Conservation (phyloP, 2,113 vertebrate species). For the Corythornis madagascariensis region DNA sequence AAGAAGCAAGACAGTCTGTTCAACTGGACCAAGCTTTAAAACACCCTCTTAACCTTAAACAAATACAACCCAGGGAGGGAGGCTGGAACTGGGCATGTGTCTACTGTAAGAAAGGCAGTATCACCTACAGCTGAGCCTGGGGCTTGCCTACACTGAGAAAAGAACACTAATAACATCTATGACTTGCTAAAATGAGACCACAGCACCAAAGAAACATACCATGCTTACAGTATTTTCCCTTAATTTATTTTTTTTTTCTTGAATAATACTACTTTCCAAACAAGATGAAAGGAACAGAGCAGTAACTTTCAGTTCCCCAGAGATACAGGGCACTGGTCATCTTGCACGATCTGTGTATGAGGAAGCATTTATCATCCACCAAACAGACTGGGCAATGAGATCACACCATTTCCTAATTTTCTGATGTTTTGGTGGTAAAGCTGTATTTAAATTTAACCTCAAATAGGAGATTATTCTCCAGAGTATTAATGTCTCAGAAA, state of each 20-base stretch:
- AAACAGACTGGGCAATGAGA: neutral
- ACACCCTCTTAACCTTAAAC: neutral
- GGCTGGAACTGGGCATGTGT: neutral
- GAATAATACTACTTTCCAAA: neutral
- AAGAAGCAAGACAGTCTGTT: neutral
- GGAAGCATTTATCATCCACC: slow-evolving; percentile 11
- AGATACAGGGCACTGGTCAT: neutral
- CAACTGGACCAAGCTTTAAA: neutral
- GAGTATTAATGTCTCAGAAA: neutral
- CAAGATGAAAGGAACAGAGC: neutral
- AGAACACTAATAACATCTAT: neutral
- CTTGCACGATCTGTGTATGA: neutral
- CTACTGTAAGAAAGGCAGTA: neutral
- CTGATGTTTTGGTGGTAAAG: neutral
- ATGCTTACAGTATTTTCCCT: neutral
- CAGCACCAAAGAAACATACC: neutral
- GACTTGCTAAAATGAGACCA: neutral
- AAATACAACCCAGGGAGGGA: neutral
- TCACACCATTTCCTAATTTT: neutral
- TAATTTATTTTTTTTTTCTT: neutral
- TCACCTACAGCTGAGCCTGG: neutral
- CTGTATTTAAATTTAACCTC: neutral
- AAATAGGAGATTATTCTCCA: neutral
- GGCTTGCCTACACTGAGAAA: neutral
- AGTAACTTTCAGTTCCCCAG: neutral